These are phyloP conservation scores for Caenorhabditis remanei DNA, from an alignment of 1,140 invertebrate species.

Conservation along the genomic window DNA sequence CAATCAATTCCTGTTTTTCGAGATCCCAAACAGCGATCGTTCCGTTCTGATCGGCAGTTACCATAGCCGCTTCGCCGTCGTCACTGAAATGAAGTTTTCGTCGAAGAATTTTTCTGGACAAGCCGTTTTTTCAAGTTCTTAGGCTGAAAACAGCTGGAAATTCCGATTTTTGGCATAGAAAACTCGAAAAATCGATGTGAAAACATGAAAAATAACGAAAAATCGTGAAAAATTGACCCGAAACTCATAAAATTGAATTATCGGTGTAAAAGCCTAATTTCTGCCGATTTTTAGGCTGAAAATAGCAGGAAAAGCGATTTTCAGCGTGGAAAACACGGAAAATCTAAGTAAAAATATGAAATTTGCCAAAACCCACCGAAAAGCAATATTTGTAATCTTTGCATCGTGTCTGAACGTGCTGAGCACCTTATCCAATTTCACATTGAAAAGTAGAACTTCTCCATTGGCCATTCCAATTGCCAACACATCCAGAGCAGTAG, in stretches of 20 bases:
- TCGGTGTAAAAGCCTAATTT: neutral
- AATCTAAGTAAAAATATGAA: neutral
- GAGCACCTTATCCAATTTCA: slow-evolving; percentile 54
- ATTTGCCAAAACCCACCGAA: slow-evolving; percentile 19
- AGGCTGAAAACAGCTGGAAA: no score
- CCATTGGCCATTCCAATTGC: slow-evolving; percentile 56
- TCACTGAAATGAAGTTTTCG: neutral
- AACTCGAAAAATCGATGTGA: no score
- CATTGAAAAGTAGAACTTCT: slow-evolving; percentile 45
- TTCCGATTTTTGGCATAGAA: neutral
- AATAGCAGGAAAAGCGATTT: no score
- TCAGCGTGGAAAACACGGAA: no score
- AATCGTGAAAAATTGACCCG: no score
- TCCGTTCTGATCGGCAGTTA: slow-evolving; percentile 51
- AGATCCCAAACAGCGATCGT: slow-evolving; percentile 62
- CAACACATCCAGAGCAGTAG: slow-evolving; percentile 57
- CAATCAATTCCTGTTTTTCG: slow-evolving; percentile 60
- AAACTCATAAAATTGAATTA: no score
- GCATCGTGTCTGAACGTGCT: slow-evolving; percentile 36
- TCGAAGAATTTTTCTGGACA: no score
- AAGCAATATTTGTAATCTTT: slow-evolving; percentile 49
- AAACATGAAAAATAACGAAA: neutral
- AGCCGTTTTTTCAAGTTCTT: no score
- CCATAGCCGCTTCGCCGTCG: slow-evolving; percentile 56
- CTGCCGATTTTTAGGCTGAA: neutral